These are phyloP conservation scores for Bombus ignitus DNA, from an alignment of 1,140 invertebrate genomes.

Conservation along the genomic window DNA sequence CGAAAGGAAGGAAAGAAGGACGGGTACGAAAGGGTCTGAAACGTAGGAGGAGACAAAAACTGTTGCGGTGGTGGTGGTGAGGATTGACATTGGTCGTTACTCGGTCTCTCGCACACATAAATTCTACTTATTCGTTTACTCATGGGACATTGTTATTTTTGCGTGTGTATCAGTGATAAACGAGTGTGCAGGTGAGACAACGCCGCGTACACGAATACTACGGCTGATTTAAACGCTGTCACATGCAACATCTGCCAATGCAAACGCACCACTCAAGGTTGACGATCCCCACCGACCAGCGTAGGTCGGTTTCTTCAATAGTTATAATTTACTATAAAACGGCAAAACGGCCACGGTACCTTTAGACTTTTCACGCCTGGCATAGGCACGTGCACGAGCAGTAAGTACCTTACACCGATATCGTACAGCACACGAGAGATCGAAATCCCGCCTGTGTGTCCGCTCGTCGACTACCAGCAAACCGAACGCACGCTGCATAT, in stretches of 20 bases:
- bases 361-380: constrained; percentile 75
- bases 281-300: constrained; percentile 74
- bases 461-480: constrained; percentile 22
- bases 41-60: not conserved
- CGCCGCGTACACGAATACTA: constrained; percentile 49
- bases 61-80: constrained; percentile 29
- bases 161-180: not conserved
- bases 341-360: constrained; percentile 76
- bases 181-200: constrained; percentile 62
- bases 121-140: not conserved
- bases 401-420: not conserved
- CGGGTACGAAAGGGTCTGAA: constrained; percentile 7
- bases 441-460: constrained; percentile 20
- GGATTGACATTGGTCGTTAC: constrained; percentile 75
- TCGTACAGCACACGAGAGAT: constrained; percentile 17
- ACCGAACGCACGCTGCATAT: constrained; percentile 8
- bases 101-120: constrained; percentile 46
- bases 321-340: constrained; percentile 84
- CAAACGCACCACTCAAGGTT: constrained; percentile 82
- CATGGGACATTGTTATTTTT: constrained; percentile 7
- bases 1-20: constrained; percentile 61
- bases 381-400: constrained; percentile 40
- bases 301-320: constrained; percentile 73
- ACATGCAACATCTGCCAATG: constrained; percentile 82
- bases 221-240: constrained; percentile 80